Conservation (phyloP, 92 coral and sea anemone genomes). For the Heliopora coerulea region DNA sequence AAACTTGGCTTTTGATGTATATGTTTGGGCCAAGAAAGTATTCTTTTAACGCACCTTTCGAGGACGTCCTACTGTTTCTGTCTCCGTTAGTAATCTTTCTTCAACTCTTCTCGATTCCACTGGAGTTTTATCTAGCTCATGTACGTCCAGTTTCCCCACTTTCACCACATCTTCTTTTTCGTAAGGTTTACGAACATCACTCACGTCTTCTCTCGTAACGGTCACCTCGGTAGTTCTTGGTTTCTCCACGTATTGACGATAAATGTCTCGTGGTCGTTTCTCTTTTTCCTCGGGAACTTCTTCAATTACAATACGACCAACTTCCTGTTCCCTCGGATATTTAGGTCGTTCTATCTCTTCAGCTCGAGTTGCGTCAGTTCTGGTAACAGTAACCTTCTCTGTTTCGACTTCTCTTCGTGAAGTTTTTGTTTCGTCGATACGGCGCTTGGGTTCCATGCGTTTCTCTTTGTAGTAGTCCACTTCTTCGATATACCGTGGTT, state of each 20-base stretch:
- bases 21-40: not conserved
- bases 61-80: not conserved
- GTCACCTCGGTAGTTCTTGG: not conserved
- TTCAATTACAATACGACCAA: slow-evolving; percentile 4
- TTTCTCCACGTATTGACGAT: not conserved
- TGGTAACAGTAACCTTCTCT: not conserved
- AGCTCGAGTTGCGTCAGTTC: not conserved
- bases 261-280: not conserved
- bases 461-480: slow-evolving; percentile 15
- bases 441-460: not conserved
- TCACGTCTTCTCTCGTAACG: not conserved
- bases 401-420: not conserved
- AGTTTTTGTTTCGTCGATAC: not conserved
- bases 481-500: not conserved
- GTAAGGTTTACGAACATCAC: not conserved
- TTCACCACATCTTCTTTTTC: slow-evolving; percentile 1
- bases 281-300: not conserved
- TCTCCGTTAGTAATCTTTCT: not conserved
- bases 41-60: slow-evolving; percentile 12
- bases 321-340: not conserved
- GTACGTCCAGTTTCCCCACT: slow-evolving; percentile 12
- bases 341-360: not conserved
- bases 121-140: slow-evolving; percentile 8
- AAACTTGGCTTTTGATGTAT: no score
- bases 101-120: slow-evolving; percentile 14